Base-by-base conservation (phyloP, 2,797 vertebrate species). In the Pseudopleuronectes americanus region DNA sequence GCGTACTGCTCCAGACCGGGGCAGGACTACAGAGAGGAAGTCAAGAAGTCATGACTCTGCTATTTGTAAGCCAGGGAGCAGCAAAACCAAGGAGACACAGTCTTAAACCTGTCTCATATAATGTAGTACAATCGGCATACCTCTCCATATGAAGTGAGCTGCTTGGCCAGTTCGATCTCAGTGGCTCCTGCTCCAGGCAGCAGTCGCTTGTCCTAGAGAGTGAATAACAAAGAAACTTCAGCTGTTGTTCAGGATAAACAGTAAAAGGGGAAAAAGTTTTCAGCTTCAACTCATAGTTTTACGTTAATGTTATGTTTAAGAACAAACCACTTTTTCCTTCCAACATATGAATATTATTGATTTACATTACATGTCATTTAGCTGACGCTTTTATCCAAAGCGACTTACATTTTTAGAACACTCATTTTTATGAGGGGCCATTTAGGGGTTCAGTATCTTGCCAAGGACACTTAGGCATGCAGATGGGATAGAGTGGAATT, bases 1-100 rank as follows among this genome's bases (percentile, higher is more conserved):
- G 97, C 92, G 16, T 99, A 99, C 13, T 99, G 98, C 83, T 99
- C 98, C 49, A 99, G 95, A 53, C 98, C 98, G 6, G 98, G 98
- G 69, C 97, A 97, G 9, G 96, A 96, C 98, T 99, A 28, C 56
- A 58, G 58, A 67, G 19, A n/a, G 10, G 6, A 16, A 26, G 26
- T 26, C 28, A 33, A 21, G n/a, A 38, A 0, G 51, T 33, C 1
- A 41, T 3, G 17, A 33, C 55, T 55, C 26, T 51, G 13, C 2
- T 33, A 16, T 14, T 33, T 3, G 28, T 54, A 53, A 24, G 17
- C 3, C 2, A 0, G 7, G 38, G 38, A 49, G n/a, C 8, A 45
- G n/a, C 5, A 24, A 51, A 51, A 10, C 8, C 49, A 48, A 48
- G 19, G 19, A 48, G 19, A 48, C 3, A 6, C 2, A 4, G 36